Conservation (phyloP, 2,797 vertebrate species). For the Tenualosa thibaudeaui region DNA sequence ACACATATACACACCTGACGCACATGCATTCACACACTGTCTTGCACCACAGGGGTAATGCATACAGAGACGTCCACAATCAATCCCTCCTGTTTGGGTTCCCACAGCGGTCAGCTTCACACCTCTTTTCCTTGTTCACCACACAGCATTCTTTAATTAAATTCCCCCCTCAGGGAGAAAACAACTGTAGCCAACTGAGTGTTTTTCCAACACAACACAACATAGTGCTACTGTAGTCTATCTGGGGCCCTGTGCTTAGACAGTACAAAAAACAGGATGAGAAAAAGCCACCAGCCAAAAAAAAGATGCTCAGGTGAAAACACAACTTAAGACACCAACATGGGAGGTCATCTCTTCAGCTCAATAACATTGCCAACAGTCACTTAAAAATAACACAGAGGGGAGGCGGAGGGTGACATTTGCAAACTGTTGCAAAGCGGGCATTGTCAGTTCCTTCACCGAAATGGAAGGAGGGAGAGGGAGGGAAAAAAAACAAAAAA, state of each 20-base stretch:
- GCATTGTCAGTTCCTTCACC: not conserved
- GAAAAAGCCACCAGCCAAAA: not conserved
- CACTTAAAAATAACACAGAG: not conserved
- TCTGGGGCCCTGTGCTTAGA: not conserved
- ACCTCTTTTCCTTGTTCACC: not conserved
- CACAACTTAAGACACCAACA: not conserved
- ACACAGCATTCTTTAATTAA: slow-evolving; percentile 5
- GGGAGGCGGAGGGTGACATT: not conserved
- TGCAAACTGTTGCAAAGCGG: not conserved
- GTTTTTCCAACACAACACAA: not conserved
- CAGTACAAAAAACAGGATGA: not conserved
- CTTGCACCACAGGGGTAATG: not conserved
- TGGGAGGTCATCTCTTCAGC: not conserved
- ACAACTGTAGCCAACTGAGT: not conserved
- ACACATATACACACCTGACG: no score
- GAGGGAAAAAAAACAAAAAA: not conserved
- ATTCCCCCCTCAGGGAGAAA: not conserved
- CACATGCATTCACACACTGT: not conserved
- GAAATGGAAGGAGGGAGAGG: not conserved
- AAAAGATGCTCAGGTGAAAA: not conserved
- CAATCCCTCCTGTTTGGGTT: not conserved
- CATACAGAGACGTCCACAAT: slow-evolving; percentile 5
- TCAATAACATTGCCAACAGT: not conserved
- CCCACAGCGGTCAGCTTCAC: slow-evolving; percentile 2
- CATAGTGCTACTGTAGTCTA: not conserved